Conservation (phyloP, 2,113 vertebrate genomes). For the Gorsachius goisagi region DNA sequence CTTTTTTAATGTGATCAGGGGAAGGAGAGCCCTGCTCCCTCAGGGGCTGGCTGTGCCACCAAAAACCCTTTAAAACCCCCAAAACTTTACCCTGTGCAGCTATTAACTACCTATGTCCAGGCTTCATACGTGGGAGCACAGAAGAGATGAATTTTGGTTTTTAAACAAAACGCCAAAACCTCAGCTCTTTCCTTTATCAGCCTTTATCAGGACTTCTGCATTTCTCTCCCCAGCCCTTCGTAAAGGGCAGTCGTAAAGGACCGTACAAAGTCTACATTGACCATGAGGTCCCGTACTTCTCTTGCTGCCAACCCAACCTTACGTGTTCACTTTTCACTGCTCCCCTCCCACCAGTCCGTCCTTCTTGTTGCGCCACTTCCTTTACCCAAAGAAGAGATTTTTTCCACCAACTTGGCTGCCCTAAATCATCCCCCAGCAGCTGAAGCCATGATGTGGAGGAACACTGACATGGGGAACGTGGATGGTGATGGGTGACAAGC, state of each 20-base stretch:
- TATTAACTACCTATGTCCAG: accelerated
- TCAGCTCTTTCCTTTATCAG: not conserved
- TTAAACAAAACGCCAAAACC: not conserved
- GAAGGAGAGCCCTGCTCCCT: not conserved
- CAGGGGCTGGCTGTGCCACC: not conserved
- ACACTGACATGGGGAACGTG: accelerated
- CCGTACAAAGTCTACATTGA: accelerated
- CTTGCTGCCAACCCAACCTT: not conserved
- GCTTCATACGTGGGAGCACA: not conserved
- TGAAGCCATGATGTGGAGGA: not conserved
- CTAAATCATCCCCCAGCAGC: not conserved
- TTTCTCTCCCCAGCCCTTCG: not conserved
- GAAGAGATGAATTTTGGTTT: not conserved
- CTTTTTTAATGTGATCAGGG: not conserved
- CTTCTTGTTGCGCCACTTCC: not conserved
- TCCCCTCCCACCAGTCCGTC: accelerated
- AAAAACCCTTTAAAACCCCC: not conserved
- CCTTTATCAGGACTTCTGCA: not conserved
- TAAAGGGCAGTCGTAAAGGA: not conserved
- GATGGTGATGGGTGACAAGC: not conserved
- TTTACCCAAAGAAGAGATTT: not conserved
- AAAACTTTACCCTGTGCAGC: accelerated
- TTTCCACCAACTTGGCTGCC: accelerated
- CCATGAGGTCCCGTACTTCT: not conserved
- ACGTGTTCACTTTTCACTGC: not conserved